These are phyloP conservation scores for Penaeus japonicus DNA, from an alignment of 1,140 invertebrate species.

Conservation along the genomic window DNA sequence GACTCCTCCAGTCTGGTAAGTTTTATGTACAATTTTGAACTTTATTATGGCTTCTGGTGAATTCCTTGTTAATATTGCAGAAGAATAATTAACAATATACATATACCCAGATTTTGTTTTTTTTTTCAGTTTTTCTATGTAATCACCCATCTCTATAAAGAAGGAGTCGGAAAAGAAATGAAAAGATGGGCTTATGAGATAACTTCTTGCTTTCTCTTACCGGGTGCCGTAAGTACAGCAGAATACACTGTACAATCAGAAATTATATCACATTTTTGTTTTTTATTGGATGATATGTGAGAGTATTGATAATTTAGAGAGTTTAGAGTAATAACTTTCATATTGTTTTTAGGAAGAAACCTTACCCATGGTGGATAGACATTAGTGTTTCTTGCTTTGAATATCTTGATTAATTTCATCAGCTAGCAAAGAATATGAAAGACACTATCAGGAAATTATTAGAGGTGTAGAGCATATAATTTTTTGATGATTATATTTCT, in stretches of 20 bases:
- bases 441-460: too few relatives aligned
- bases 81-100: too few relatives aligned
- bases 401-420: background rate
- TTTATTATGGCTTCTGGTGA: background rate
- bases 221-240: conserved; percentile 75
- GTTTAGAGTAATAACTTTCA: too few relatives aligned
- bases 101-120: too few relatives aligned
- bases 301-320: too few relatives aligned
- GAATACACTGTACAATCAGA: background rate
- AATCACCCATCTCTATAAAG: conserved; percentile 84
- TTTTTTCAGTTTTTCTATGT: conserved; percentile 84
- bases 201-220: conserved; percentile 93
- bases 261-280: background rate
- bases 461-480: background rate
- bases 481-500: background rate
- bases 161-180: conserved; percentile 87
- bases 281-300: background rate
- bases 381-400: background rate
- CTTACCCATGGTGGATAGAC: too few relatives aligned
- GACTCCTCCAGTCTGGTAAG: conserved; percentile 81
- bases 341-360: too few relatives aligned
- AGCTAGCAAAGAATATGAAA: background rate
- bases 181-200: conserved; percentile 98
- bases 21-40: background rate
- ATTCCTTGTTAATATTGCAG: too few relatives aligned